Evolutionary conservation across 2,888 invertebrate species (phyloP).

Genomic region (Apoda limacodes): DNA sequence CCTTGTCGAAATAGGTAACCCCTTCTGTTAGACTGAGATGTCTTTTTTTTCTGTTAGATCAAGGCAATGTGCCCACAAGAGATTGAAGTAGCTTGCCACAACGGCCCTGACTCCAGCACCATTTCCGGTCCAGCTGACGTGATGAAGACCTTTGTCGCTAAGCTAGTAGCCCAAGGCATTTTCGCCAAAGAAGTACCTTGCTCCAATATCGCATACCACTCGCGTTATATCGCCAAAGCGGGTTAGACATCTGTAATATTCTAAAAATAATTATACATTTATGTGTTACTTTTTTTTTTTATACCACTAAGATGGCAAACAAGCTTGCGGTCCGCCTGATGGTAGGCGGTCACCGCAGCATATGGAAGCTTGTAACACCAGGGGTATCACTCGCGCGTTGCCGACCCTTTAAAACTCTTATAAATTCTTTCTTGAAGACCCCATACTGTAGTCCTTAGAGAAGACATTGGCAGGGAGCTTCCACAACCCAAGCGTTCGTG

Average conservation of each 20-base stretch:
- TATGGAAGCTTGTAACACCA: too few relatives aligned
- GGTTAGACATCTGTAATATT: constrained; percentile 35
- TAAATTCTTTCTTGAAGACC: too few relatives aligned
- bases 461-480: too few relatives aligned
- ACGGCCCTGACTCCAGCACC: constrained; percentile 87
- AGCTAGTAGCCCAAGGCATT: constrained; percentile 76
- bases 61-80: constrained; percentile 77
- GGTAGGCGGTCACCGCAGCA: too few relatives aligned
- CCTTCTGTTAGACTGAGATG: neutral
- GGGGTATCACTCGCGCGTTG: too few relatives aligned
- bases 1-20: too few relatives aligned
- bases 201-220: constrained; percentile 91
- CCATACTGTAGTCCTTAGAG: too few relatives aligned
- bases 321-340: too few relatives aligned
- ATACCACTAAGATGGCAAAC: too few relatives aligned
- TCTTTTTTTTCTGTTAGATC: constrained; percentile 39
- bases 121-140: constrained; percentile 86
- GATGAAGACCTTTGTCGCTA: constrained; percentile 74
- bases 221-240: constrained; percentile 80
- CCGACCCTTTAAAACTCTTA: too few relatives aligned
- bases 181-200: constrained; percentile 88
- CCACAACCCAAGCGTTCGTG: too few relatives aligned
- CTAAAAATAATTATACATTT: neutral
- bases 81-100: constrained; percentile 90
- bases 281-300: too few relatives aligned